Percentiles rank a stretch among this genome's conserved stretches.
Conservation (phyloP, 2,113 vertebrate genomes). For the Ophiodon elongatus region DNA sequence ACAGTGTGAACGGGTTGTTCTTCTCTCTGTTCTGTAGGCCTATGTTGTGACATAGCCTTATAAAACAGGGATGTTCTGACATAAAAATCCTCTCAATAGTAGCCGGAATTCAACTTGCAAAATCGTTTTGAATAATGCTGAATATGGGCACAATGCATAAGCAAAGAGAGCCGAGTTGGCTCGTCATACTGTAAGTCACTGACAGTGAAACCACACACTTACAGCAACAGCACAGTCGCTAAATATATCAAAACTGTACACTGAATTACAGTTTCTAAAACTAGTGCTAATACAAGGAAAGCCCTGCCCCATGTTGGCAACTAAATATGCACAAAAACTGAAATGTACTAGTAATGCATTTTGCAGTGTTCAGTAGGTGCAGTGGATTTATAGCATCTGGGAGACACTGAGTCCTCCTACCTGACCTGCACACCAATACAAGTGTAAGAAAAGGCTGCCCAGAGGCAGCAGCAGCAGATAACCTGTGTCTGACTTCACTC, state of each 20-base stretch:
- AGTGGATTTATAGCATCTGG: neutral
- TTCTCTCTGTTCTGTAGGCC: neutral
- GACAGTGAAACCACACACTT: neutral
- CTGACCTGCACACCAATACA: neutral
- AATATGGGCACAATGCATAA: neutral
- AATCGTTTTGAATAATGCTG: neutral
- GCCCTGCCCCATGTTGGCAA: neutral
- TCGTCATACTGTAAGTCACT: neutral
- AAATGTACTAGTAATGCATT: neutral
- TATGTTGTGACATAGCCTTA: neutral
- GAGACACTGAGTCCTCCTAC: neutral
- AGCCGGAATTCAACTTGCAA: neutral
- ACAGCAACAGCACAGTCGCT: neutral
- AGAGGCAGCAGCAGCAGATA: slow-evolving; percentile 2
- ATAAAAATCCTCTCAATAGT: neutral
- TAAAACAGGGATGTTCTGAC: neutral
- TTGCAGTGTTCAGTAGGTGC: neutral
- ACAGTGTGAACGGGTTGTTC: too few species aligned
- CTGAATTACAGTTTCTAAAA: neutral
- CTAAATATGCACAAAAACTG: neutral
- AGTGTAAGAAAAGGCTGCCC: neutral
- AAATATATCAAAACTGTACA: neutral
- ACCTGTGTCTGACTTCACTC: slow-evolving; percentile 17
- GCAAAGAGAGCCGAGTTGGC: neutral
- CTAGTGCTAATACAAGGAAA: neutral